Evolutionary conservation across 1,140 invertebrate genomes (phyloP).

Genomic region (Teleogryllus occipitalis): DNA sequence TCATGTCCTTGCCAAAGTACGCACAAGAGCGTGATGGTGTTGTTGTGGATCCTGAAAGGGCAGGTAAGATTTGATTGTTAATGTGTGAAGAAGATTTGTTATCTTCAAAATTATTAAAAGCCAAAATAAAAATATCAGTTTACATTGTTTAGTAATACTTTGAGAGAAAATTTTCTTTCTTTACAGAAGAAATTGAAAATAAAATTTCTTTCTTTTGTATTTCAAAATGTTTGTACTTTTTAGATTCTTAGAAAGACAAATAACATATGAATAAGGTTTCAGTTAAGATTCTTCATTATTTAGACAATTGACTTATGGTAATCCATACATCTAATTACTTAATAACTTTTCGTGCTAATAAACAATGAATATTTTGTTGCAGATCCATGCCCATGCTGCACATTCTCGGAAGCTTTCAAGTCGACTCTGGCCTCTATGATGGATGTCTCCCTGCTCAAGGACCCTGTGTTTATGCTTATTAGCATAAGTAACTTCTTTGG

Average conservation of each 20-base stretch:
- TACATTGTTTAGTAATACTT: too few species aligned
- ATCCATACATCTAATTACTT: background rate
- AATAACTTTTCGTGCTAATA: background rate
- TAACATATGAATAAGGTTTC: too few species aligned
- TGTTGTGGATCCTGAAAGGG: slow-evolving; percentile 43
- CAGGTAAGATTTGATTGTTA: slow-evolving; percentile 27
- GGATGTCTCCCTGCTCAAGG: slow-evolving; percentile 80
- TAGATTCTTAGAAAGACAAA: too few species aligned
- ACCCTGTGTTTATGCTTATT: slow-evolving; percentile 87
- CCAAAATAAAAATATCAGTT: too few species aligned
- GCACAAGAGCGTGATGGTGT: slow-evolving; percentile 45
- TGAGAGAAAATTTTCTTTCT: too few species aligned
- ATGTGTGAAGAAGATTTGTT: too few species aligned
- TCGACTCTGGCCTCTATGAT: slow-evolving; percentile 83
- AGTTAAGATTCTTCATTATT: too few species aligned
- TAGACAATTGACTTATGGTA: too few species aligned
- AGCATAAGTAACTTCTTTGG: slow-evolving; percentile 92
- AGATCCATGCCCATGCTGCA: slow-evolving; percentile 60
- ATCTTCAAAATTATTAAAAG: too few species aligned
- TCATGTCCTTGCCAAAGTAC: slow-evolving; percentile 60
- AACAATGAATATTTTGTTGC: slow-evolving; percentile 30
- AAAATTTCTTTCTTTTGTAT: too few species aligned
- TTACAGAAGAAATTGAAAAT: too few species aligned
- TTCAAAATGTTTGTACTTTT: too few species aligned
- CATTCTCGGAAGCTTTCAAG: slow-evolving; percentile 70